These are phyloP conservation scores for Antedon mediterranea DNA, from an alignment of 53 echinoderm and acorn worm species.

Conservation along the genomic window DNA sequence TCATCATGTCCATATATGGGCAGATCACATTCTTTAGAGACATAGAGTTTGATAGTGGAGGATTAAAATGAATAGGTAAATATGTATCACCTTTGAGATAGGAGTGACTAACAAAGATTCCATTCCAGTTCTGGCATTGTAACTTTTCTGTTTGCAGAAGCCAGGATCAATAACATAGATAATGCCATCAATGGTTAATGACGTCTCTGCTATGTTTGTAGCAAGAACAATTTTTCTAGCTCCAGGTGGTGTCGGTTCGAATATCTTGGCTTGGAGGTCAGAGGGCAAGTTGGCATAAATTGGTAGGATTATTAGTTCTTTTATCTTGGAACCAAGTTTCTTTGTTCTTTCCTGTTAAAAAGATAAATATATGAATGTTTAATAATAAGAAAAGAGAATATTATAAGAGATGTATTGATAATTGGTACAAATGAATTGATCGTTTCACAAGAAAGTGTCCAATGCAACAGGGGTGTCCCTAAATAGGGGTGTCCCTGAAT, in stretches of 20 bases:
- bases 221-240: conserved; percentile 88
- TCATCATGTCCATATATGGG: too few relatives aligned
- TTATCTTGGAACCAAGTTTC: conserved; percentile 71
- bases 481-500: too few relatives aligned
- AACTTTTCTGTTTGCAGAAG: conserved; percentile 97
- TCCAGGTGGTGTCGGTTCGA: conserved; percentile 91
- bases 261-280: conserved; percentile 89
- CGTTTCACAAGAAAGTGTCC: too few relatives aligned
- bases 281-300: conserved; percentile 95
- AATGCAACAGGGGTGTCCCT: too few relatives aligned
- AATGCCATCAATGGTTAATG: conserved; percentile 88
- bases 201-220: conserved; percentile 97
- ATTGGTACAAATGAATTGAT: too few relatives aligned
- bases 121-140: conserved; percentile 96
- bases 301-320: conserved; percentile 76
- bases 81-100: conserved; percentile 74
- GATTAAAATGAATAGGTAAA: too few relatives aligned
- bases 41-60: too few relatives aligned
- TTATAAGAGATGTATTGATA: too few relatives aligned
- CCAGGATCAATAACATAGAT: conserved; percentile 89
- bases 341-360: conserved; percentile 53
- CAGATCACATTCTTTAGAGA: too few relatives aligned
- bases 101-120: conserved; percentile 87
- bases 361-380: background rate
- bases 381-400: too few relatives aligned